phyloP scores from a whole-genome alignment of 2,888 invertebrate genomes.

The Tetheella fluctuosa region DNA sequence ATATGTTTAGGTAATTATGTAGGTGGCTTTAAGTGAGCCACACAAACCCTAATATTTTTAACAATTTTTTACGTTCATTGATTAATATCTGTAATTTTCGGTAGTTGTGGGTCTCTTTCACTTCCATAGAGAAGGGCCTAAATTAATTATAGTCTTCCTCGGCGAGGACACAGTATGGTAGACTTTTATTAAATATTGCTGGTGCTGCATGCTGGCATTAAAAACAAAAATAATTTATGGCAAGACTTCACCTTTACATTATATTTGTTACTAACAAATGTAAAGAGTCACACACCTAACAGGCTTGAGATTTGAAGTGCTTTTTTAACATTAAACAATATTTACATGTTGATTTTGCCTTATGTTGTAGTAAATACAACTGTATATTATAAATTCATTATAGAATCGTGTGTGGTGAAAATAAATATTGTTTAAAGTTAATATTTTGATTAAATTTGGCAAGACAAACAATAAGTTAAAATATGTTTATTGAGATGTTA shows the following conservation, averaged over 20 bases:
- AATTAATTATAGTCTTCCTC: neutral
- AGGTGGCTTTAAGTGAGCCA: no score
- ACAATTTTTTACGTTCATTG: no score
- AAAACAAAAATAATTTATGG: neutral
- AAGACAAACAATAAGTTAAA: constrained; percentile 6
- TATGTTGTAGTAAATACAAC: no score
- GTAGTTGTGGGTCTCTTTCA: no score
- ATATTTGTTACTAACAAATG: neutral
- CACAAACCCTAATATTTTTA: no score
- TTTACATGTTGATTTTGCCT: neutral
- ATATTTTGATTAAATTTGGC: constrained; percentile 2
- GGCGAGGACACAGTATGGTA: no score
- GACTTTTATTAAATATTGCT: neutral
- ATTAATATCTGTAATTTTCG: no score
- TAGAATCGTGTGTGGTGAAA: neutral
- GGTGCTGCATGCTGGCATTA: constrained; percentile 3
- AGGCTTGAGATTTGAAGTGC: neutral
- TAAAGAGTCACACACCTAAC: neutral
- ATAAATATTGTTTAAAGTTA: neutral
- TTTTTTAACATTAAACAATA: neutral
- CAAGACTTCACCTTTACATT: constrained; percentile 8
- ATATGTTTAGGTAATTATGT: no score
- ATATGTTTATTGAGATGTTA: neutral
- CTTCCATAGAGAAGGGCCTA: no score
- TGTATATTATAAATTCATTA: neutral